Conservation (phyloP, 2,888 invertebrate species). For the Cremastinae sp. region DNA sequence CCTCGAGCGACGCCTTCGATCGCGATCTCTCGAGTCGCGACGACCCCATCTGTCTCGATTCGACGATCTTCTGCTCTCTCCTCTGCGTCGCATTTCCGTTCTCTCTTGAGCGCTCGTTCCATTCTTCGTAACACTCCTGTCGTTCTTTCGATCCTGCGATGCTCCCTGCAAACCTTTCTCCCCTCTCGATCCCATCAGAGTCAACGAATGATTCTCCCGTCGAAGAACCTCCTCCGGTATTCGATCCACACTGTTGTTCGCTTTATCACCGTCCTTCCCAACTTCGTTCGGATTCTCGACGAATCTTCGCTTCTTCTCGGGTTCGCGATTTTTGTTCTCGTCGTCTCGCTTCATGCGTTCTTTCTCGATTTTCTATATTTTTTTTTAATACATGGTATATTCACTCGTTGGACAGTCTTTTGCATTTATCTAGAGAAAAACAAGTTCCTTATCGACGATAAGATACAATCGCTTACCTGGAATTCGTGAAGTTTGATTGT, state of each 20-base stretch:
- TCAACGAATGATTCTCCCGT: constrained; percentile 40
- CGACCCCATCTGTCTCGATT: constrained; percentile 68
- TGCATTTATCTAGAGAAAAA: background rate
- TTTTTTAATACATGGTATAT: background rate
- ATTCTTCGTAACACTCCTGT: constrained; percentile 60
- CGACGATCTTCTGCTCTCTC: constrained; percentile 61
- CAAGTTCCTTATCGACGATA: background rate
- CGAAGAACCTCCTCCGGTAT: constrained; percentile 55
- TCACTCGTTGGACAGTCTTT: background rate
- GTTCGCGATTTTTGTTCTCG: constrained; percentile 80
- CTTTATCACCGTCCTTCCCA: constrained; percentile 56
- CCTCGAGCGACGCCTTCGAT: constrained; percentile 71
- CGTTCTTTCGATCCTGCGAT: constrained; percentile 51
- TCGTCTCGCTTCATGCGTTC: constrained; percentile 83
- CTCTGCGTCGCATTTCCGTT: constrained; percentile 63
- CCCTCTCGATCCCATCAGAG: constrained; percentile 25
- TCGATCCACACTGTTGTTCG: constrained; percentile 48
- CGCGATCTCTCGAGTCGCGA: constrained; percentile 71
- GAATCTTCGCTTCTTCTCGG: constrained; percentile 81
- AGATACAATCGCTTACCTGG: constrained; percentile 81
- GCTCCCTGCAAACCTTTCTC: constrained; percentile 34
- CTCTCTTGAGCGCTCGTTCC: constrained; percentile 61
- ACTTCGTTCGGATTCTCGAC: constrained; percentile 79
- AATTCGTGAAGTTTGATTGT: constrained; percentile 92
- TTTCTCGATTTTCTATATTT: constrained; percentile 72